A percentile compares a stretch with the other conserved stretches of the same genome.
These are phyloP conservation scores for Amphilophus citrinellus DNA, from an alignment of 2,113 vertebrate species.

Conservation along the genomic window DNA sequence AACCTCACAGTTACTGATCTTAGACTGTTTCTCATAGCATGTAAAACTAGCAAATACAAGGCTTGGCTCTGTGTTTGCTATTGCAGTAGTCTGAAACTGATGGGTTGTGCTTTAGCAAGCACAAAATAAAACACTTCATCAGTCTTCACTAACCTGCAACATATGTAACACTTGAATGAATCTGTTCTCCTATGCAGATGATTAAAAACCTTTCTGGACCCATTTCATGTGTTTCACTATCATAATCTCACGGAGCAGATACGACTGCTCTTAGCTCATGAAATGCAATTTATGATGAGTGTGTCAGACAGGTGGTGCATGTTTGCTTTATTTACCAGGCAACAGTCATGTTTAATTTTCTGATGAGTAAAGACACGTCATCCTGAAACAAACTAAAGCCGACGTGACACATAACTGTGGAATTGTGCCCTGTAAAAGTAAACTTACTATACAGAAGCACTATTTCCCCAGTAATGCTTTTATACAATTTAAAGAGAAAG, in stretches of 20 bases:
- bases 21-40: background rate
- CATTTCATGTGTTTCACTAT: constrained; percentile 19
- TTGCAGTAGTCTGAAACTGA: background rate
- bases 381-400: background rate
- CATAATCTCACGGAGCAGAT: background rate
- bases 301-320: constrained; percentile 9
- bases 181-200: background rate
- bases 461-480: background rate
- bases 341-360: constrained; percentile 1
- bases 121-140: background rate
- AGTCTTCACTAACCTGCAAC: background rate
- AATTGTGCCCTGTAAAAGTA: background rate
- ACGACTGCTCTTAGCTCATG: background rate
- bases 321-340: constrained; percentile 7
- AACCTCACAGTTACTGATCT: background rate
- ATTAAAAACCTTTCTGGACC: constrained; percentile 19
- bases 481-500: background rate
- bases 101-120: background rate
- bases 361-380: constrained; percentile 1
- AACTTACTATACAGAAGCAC: background rate
- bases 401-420: background rate
- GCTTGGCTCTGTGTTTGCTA: background rate
- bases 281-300: background rate
- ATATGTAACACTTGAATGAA: background rate
- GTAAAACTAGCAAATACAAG: background rate